Evolutionary conservation across 2,113 vertebrate species (phyloP).

Genomic region (Caranx melampygus): DNA sequence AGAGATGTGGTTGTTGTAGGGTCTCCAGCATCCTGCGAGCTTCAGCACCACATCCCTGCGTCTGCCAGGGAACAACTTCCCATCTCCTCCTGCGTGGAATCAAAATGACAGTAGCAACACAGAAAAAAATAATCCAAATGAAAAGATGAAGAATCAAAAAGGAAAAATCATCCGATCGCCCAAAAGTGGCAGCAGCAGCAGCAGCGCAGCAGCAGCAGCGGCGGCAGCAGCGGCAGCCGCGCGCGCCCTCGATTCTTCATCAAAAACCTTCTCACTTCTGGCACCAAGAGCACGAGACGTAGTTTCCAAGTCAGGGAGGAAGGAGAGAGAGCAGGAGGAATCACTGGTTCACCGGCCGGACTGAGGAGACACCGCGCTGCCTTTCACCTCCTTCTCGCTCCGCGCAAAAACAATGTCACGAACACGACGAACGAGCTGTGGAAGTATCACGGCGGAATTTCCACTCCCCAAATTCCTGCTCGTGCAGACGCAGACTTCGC

Average conservation of each 20-base stretch:
- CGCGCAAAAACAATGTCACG: conserved; percentile 51
- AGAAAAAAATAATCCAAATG: conserved; percentile 69
- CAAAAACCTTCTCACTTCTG: conserved; percentile 15
- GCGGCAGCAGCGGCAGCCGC: too few species aligned
- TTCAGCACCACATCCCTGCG: conserved; percentile 85
- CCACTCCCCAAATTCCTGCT: conserved; percentile 71
- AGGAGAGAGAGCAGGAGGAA: background rate
- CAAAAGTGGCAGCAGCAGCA: conserved; percentile 35
- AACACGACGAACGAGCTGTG: conserved; percentile 30
- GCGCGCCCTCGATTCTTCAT: conserved; percentile 9
- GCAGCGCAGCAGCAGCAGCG: too few species aligned
- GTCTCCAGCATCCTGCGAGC: conserved; percentile 88
- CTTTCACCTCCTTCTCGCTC: background rate
- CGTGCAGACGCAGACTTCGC: conserved; percentile 23
- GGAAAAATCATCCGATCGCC: conserved; percentile 48
- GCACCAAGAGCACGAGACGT: background rate
- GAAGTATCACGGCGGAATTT: conserved; percentile 60
- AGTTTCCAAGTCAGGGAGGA: conserved; percentile 47
- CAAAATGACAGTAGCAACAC: too few species aligned
- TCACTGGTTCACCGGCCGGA: conserved; percentile 11
- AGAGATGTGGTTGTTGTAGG: conserved; percentile 77
- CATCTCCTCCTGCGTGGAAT: conserved; percentile 74
- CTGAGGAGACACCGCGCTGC: background rate
- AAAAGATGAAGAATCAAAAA: conserved; percentile 32
- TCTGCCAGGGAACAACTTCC: conserved; percentile 82